Base-by-base conservation (phyloP, 1,140 invertebrate genomes). In the Subanguina moxae region DNA sequence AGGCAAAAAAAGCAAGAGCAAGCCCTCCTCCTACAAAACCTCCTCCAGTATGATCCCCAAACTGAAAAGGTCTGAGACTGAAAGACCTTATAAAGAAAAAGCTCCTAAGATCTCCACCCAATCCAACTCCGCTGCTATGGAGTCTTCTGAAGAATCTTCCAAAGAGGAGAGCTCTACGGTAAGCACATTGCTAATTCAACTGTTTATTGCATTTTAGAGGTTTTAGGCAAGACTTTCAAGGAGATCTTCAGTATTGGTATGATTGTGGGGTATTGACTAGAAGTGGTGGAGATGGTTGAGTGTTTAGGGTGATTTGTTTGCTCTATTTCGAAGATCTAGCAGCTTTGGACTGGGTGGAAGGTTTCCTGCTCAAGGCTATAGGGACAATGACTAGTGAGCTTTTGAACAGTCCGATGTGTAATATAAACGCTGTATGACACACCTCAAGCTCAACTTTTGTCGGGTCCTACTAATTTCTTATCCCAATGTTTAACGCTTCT, bases 201-300 rank as follows among this genome's bases (percentile, higher is more conserved):
- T 38, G 32, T 38, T 5, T n/a, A n/a, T n/a, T n/a, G n/a, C n/a
- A 38, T 38, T 3, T 5, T 38, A 11, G 32, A 5, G 3, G 32
- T 38, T 38, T 38, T 11, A 38, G 32, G 32, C 71, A 0, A 59
- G 70, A 46, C 59, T 72, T 27, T 73, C 70, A 1, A 63, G 70
- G 42, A 27, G 70, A 45, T 74, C 71, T 1, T 72, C 70, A 28
- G 64, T 72, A 23, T 46, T 72, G 21, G 70, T 71, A 71, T 21
- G n/a, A 13, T 45, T 13, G 11, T n/a, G 11, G 11, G n/a, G 43
- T 25, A 52, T 52, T 21, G 48, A 52, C 48, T 19, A 7, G 15
- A 52, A 7, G 3, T 52, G 23, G 43, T n/a, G 11, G 43, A 13
- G n/a, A 45, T 45, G 11, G n/a, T 13, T 21, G 23, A 21, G 15